Evolutionary conservation across 2,113 vertebrate species (phyloP).

Genomic region (Austrofundulus limnaeus): DNA sequence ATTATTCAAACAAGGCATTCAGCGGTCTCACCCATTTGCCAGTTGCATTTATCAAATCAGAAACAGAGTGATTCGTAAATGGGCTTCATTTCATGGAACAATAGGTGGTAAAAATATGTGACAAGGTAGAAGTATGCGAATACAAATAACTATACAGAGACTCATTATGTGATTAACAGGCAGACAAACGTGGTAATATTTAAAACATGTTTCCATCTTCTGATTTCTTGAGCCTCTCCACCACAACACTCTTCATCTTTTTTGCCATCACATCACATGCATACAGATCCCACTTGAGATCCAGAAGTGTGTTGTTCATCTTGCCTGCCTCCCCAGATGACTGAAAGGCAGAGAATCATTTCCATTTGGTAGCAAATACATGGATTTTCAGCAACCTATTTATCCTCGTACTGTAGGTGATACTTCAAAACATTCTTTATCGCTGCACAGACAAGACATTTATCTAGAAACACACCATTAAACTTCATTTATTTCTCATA

Average conservation of each 20-base stretch:
- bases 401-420: slow-evolving; percentile 7
- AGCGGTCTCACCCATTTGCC: slow-evolving; percentile 50
- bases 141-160: slow-evolving; percentile 53
- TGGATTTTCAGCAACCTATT: slow-evolving; percentile 22
- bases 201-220: slow-evolving; percentile 23
- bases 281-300: slow-evolving; percentile 52
- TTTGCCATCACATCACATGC: slow-evolving; percentile 30
- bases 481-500: no score
- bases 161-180: slow-evolving; percentile 58
- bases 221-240: slow-evolving; percentile 37
- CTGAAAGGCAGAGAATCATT: slow-evolving; percentile 25
- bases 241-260: slow-evolving; percentile 12
- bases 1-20: slow-evolving; percentile 76
- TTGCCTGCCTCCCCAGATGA: slow-evolving; percentile 25
- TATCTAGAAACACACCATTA: slow-evolving; percentile 16
- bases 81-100: slow-evolving; percentile 62
- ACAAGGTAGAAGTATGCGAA: slow-evolving; percentile 58
- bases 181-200: slow-evolving; percentile 5
- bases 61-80: slow-evolving; percentile 67
- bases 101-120: slow-evolving; percentile 52
- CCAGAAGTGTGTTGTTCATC: slow-evolving; percentile 24
- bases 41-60: slow-evolving; percentile 70
- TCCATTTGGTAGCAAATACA: slow-evolving; percentile 30
- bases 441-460: slow-evolving; percentile 19
- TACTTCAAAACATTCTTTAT: slow-evolving; percentile 29